phyloP scores from a whole-genome alignment of 2,888 invertebrate species.

The Crioceris asparagi region DNA sequence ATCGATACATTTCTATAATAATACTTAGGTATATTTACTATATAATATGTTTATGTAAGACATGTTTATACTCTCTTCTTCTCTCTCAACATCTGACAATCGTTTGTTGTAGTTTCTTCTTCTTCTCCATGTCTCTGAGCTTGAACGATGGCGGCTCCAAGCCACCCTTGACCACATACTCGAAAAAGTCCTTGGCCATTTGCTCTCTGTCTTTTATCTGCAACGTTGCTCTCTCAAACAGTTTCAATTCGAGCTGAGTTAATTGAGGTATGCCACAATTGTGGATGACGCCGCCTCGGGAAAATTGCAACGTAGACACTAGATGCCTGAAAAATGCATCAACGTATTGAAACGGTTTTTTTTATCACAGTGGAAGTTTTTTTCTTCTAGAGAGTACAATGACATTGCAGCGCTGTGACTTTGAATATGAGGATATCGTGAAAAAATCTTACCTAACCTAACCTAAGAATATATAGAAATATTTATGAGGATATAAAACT shows the following conservation, averaged over 20 bases:
- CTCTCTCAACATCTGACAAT: slow-evolving; percentile 10
- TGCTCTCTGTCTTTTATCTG: slow-evolving; percentile 31
- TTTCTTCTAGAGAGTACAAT: too few species aligned
- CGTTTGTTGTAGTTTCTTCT: slow-evolving; percentile 17
- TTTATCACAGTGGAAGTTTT: too few species aligned
- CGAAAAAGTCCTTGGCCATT: slow-evolving; percentile 24
- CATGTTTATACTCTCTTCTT: too few species aligned
- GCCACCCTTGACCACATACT: slow-evolving; percentile 15
- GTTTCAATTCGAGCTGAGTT: slow-evolving; percentile 36
- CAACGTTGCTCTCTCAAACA: slow-evolving; percentile 36
- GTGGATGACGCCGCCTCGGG: slow-evolving; percentile 39
- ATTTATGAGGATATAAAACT: too few species aligned
- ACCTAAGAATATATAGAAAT: too few species aligned
- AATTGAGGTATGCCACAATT: slow-evolving; percentile 42
- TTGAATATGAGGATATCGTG: too few species aligned
- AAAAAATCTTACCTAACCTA: too few species aligned
- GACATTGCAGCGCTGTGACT: too few species aligned
- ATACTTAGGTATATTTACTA: too few species aligned
- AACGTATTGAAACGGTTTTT: neutral
- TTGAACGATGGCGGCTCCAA: slow-evolving; percentile 18
- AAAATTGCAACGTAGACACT: slow-evolving; percentile 38
- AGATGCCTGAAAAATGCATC: slow-evolving; percentile 26
- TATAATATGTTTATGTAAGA: too few species aligned
- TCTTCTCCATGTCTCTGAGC: slow-evolving; percentile 18
- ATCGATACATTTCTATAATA: too few species aligned